Evolutionary conservation across 37 sponge, comb jelly and placozoan genomes (phyloP).

Genomic region (Aphrocallistes beatrix): DNA sequence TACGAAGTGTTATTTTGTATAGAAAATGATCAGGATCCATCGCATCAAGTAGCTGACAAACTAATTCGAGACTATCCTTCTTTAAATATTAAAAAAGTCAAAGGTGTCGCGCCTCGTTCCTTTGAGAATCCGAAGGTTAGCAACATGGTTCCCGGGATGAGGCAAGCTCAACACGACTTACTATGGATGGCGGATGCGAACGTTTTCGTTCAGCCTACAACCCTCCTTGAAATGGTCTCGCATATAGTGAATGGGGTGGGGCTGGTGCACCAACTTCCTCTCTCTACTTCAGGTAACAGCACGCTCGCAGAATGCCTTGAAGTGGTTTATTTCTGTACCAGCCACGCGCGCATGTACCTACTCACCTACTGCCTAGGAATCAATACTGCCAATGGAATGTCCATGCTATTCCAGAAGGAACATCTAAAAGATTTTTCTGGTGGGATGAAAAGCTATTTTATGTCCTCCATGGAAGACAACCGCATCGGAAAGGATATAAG

Average conservation of each 20-base stretch:
- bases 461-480: conserved; percentile 5
- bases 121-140: conserved; percentile 4
- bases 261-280: not conserved
- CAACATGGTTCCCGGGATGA: not conserved
- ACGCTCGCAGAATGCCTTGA: conserved; percentile 2
- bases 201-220: not conserved
- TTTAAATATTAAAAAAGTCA: not conserved
- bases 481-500: not conserved
- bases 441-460: not conserved
- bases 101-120: not conserved
- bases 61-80: not conserved
- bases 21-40: not conserved
- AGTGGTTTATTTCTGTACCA: not conserved
- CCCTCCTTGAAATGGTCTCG: not conserved
- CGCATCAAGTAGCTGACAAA: not conserved
- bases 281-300: not conserved
- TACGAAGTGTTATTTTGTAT: conserved; percentile 1
- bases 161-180: not conserved
- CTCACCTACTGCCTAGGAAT: not conserved
- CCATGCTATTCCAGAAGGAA: not conserved
- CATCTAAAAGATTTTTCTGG: not conserved
- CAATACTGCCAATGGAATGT: not conserved
- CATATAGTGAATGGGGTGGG: not conserved
- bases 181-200: conserved; percentile 6
- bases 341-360: not conserved